Percentiles rank a stretch among this genome's conserved stretches.
Conservation (phyloP, 2,797 vertebrate species). For the Tapera naevia region DNA sequence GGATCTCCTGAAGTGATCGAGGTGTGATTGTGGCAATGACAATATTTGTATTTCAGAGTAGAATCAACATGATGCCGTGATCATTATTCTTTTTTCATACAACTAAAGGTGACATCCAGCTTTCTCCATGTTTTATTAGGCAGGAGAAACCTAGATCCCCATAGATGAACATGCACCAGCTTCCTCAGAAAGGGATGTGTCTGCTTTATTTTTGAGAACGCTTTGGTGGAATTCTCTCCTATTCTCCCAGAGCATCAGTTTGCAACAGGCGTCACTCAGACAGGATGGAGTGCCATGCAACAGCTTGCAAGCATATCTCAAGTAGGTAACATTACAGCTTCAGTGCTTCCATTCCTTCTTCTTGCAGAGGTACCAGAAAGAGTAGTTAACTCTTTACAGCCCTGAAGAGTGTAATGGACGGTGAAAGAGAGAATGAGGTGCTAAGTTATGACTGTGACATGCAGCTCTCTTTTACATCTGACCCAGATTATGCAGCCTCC, state of each 20-base stretch:
- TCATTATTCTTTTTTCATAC: neutral
- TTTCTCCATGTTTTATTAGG: neutral
- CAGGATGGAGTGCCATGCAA: conserved; percentile 67
- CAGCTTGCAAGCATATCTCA: conserved; percentile 43
- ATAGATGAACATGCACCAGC: neutral
- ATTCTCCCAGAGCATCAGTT: neutral
- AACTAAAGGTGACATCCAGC: neutral
- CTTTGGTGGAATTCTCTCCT: neutral
- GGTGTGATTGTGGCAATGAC: neutral
- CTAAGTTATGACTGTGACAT: conserved; percentile 27
- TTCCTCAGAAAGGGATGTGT: neutral
- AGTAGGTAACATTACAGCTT: neutral
- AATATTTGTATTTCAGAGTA: neutral
- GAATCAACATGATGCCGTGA: neutral
- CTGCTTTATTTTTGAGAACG: neutral
- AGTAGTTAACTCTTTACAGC: conserved; percentile 24
- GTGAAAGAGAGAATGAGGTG: conserved; percentile 42
- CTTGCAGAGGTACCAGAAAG: conserved; percentile 26
- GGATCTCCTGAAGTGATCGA: conserved; percentile 24
- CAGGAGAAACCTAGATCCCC: conserved; percentile 32
- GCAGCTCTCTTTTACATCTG: conserved; percentile 59
- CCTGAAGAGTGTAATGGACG: conserved; percentile 39
- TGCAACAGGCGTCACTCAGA: conserved; percentile 28
- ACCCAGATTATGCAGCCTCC: conserved; percentile 61
- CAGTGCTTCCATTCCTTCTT: conserved; percentile 35